Percentiles rank a stretch among this genome's conserved stretches.
phyloP scores from a whole-genome alignment of 2,797 vertebrate species.

The Myripristis murdjan region DNA sequence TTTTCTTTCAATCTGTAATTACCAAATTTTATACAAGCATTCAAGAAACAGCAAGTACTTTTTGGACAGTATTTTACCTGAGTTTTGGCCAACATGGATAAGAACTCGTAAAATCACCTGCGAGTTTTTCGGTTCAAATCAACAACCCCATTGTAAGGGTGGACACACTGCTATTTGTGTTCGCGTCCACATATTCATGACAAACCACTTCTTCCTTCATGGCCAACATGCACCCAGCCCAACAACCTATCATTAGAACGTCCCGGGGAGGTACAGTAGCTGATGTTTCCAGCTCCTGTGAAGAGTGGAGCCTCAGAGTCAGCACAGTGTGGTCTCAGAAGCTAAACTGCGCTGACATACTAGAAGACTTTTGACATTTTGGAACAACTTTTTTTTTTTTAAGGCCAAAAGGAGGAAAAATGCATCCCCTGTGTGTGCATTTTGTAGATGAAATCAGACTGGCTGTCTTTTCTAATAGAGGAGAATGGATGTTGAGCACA shows the following conservation, averaged over 20 bases:
- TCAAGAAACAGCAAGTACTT: constrained; percentile 1
- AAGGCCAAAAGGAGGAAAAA: constrained; percentile 24
- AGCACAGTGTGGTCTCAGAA: constrained; percentile 47
- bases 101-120: constrained; percentile 26
- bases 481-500: not conserved
- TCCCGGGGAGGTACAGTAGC: constrained; percentile 54
- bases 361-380: constrained; percentile 64
- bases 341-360: constrained; percentile 47
- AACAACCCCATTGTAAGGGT: constrained; percentile 11
- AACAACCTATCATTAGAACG: constrained; percentile 68
- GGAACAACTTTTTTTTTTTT: constrained; percentile 45
- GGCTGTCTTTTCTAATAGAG: not conserved
- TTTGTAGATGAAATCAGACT: no score
- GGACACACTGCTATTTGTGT: constrained; percentile 36
- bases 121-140: constrained; percentile 10
- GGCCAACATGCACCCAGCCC: constrained; percentile 51
- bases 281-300: constrained; percentile 64
- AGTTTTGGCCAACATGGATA: not conserved
- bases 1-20: constrained; percentile 29
- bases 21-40: constrained; percentile 22
- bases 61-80: not conserved
- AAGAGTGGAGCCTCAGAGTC: constrained; percentile 53
- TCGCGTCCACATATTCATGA: constrained; percentile 37
- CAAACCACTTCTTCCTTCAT: constrained; percentile 51
- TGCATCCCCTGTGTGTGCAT: no score